Evolutionary conservation across 2,888 invertebrate species (phyloP), one percentile per base, ranked within the genome.

Genomic region (Cacoxenus indagator): DNA sequence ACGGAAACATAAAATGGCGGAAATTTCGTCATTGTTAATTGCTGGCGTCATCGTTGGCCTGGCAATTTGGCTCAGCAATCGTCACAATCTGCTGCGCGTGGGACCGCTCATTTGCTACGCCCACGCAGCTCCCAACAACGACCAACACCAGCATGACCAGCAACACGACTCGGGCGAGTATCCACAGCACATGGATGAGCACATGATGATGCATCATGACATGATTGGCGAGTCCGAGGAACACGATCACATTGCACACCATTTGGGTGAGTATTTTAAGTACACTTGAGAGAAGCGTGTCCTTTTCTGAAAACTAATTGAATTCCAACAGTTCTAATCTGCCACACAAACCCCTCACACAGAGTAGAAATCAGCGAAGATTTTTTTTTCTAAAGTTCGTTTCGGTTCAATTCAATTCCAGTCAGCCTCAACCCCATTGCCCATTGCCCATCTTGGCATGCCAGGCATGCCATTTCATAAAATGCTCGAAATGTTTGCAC

Each of bases 11-110:
- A 78, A 84, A 85, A 78, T 83, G 81, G 82, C 86, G 85, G 85
- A 86, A 84, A 83, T 85, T 82, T 84, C 80, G 76, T 81, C 83
- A 76, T 82, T 83, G 81, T 82, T 85, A 84, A 86, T 86, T 85
- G 83, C 78, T 75, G 82, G 71, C 78, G 74, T 76, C 72, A 77
- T 72, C 72, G 72, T 70, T 71, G 71, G 31, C 14, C 64, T 68
- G 31, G 85, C 84, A 82, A 85, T 84, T 81, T 84, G 81, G 75
- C 61, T 84, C 70, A 75, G 76, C 73, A 75, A 71, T 65, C 59
- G 72, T n/a, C 67, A 71, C 43, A 70, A 71, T n/a, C 46, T 68
- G 66, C 68, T 70, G 70, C 45, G 54, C 69, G 37, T 64, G 71
- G 54, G 69, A 70, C 62, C 68, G 65, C 14, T 17, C 29, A 64